A percentile compares a stretch with the other conserved stretches of the same genome.
Conservation (phyloP, 2,797 vertebrate species). For the Pipistrellus nathusii region DNA sequence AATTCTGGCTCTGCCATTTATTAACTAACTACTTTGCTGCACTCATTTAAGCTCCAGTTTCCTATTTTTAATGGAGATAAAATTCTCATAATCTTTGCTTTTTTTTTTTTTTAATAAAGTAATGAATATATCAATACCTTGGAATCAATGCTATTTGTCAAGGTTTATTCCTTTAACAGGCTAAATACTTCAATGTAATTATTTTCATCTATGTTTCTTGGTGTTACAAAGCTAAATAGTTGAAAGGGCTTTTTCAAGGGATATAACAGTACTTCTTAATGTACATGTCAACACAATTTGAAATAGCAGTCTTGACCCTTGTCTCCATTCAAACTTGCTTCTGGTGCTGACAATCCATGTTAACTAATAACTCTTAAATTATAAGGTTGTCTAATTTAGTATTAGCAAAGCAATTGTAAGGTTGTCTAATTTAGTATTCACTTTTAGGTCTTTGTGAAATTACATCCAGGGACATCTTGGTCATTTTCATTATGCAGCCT, state of each 20-base stretch:
- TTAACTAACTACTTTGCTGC: not conserved
- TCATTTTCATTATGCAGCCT: not conserved
- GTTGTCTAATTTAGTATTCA: not conserved
- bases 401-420: not conserved
- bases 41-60: not conserved
- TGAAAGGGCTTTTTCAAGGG: not conserved
- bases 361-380: not conserved
- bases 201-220: constrained; percentile 11
- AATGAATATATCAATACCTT: not conserved
- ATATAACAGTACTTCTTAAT: not conserved
- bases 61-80: not conserved
- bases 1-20: not conserved
- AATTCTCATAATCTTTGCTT: not conserved
- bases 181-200: not conserved
- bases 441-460: not conserved
- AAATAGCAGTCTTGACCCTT: not conserved
- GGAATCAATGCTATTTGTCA: constrained; percentile 12
- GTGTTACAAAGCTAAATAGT: not conserved
- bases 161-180: not conserved
- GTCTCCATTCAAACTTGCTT: not conserved
- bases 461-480: not conserved
- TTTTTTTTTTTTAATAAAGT: not conserved
- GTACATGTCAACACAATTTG: not conserved
- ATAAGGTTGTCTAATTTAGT: no score
- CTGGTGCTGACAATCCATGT: not conserved